phyloP scores from a whole-genome alignment of 2,888 invertebrate genomes.

The Hydrotaea diabolus region DNA sequence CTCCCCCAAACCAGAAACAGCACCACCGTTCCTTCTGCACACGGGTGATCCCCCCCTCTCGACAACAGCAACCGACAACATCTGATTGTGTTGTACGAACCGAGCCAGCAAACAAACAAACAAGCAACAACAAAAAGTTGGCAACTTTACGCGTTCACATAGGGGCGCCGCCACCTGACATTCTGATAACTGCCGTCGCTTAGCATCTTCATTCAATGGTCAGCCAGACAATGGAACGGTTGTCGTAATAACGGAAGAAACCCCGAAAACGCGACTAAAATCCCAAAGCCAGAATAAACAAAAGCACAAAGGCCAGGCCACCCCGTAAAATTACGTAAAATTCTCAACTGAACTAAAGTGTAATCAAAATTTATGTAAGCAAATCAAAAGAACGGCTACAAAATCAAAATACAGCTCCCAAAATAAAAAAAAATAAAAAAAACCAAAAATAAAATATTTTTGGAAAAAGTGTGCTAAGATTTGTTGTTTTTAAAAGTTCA shows the following conservation, averaged over 20 bases:
- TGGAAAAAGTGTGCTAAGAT: not conserved
- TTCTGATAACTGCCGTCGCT: slow-evolving; percentile 72
- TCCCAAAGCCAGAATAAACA: not conserved
- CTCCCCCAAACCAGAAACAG: slow-evolving; percentile 54
- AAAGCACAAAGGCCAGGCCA: not conserved
- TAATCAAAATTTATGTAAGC: not conserved
- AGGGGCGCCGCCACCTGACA: slow-evolving; percentile 74
- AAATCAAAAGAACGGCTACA: not conserved
- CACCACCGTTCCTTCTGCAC: slow-evolving; percentile 10
- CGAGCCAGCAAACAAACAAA: not conserved
- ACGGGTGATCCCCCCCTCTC: slow-evolving; percentile 6
- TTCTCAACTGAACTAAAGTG: not conserved
- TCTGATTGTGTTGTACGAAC: slow-evolving; percentile 11
- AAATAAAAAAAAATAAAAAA: not conserved
- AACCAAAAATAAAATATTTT: not conserved
- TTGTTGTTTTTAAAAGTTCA: slow-evolving; percentile 1
- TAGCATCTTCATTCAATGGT: slow-evolving; percentile 78
- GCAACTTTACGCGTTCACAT: slow-evolving; percentile 66
- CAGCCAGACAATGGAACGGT: slow-evolving; percentile 79
- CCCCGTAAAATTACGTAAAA: slow-evolving; percentile 13
- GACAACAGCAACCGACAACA: slow-evolving; percentile 46
- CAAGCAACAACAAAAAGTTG: slow-evolving; percentile 51
- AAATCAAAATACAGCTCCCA: too few species aligned
- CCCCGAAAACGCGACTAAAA: slow-evolving; percentile 21
- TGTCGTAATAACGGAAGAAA: slow-evolving; percentile 72